Conservation (phyloP, 2,113 vertebrate species). For the Nothobranchius furzeri region DNA sequence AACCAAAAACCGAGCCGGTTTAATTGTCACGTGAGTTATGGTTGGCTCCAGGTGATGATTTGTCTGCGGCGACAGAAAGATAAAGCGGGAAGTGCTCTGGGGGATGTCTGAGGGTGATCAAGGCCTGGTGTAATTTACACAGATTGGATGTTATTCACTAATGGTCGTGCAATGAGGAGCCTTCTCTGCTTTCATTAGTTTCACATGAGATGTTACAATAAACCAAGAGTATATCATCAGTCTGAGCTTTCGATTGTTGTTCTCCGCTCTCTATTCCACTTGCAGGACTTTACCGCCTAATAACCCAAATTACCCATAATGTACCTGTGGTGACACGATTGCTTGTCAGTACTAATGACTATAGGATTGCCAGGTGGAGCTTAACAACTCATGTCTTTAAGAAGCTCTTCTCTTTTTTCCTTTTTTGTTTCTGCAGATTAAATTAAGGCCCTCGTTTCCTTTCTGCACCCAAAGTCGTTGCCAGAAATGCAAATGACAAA, state of each 20-base stretch:
- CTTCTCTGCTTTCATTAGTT: constrained; percentile 33
- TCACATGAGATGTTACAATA: constrained; percentile 23
- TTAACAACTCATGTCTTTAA: constrained; percentile 8
- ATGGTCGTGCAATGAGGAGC: constrained; percentile 34
- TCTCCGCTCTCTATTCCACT: constrained; percentile 3
- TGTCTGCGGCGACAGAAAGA: constrained; percentile 17
- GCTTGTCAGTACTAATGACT: constrained; percentile 27
- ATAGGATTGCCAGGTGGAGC: constrained; percentile 21
- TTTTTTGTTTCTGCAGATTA: background rate
- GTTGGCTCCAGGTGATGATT: background rate
- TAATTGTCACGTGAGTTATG: constrained; percentile 31
- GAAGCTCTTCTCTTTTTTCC: background rate
- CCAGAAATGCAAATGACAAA: constrained; percentile 1
- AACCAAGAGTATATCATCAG: constrained; percentile 12
- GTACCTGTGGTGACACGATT: constrained; percentile 20
- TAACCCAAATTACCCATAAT: constrained; percentile 19
- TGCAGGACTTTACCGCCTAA: background rate
- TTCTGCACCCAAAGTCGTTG: background rate
- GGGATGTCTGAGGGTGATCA: constrained; percentile 42
- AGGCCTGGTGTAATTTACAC: constrained; percentile 39
- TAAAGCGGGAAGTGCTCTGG: constrained; percentile 12
- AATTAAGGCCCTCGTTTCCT: background rate
- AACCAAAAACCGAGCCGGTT: constrained; percentile 19
- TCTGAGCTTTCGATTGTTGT: background rate
- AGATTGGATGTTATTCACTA: constrained; percentile 49